phyloP scores from a whole-genome alignment of 2,888 invertebrate genomes.

The Trissolcus japonicus region DNA sequence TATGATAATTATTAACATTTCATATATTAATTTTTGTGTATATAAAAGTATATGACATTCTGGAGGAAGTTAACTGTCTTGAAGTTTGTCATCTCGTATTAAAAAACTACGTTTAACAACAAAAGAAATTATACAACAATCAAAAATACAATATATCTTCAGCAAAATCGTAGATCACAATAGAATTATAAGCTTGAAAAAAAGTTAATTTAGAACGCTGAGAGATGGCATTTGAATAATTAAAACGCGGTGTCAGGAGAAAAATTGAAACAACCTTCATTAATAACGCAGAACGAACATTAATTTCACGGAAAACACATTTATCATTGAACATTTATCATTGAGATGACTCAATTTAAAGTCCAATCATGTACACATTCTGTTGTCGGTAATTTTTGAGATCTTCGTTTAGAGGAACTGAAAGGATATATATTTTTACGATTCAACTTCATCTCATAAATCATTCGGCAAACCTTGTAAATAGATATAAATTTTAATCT shows the following conservation, averaged over 20 bases:
- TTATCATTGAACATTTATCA: too few species aligned
- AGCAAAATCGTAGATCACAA: not conserved
- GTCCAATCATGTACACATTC: too few species aligned
- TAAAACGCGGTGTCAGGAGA: too few species aligned
- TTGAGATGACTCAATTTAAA: too few species aligned
- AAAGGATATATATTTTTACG: conserved; percentile 23
- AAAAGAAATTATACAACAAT: not conserved
- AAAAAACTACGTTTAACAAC: not conserved
- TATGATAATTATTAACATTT: not conserved
- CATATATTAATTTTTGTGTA: not conserved
- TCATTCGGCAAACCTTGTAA: not conserved
- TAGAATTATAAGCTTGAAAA: not conserved
- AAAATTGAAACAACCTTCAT: too few species aligned
- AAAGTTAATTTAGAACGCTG: too few species aligned
- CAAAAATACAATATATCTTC: not conserved
- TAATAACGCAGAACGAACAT: too few species aligned
- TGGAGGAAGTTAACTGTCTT: conserved; percentile 12
- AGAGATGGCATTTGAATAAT: too few species aligned
- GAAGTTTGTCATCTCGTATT: not conserved
- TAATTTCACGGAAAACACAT: too few species aligned
- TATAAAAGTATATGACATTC: conserved; percentile 7
- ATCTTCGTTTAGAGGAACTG: conserved; percentile 29
- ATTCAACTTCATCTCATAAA: not conserved
- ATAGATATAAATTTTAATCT: conserved; percentile 6
- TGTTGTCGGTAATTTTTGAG: conserved; percentile 10